Conservation (phyloP, 2,888 invertebrate species). For the Ochropleura leucogaster region DNA sequence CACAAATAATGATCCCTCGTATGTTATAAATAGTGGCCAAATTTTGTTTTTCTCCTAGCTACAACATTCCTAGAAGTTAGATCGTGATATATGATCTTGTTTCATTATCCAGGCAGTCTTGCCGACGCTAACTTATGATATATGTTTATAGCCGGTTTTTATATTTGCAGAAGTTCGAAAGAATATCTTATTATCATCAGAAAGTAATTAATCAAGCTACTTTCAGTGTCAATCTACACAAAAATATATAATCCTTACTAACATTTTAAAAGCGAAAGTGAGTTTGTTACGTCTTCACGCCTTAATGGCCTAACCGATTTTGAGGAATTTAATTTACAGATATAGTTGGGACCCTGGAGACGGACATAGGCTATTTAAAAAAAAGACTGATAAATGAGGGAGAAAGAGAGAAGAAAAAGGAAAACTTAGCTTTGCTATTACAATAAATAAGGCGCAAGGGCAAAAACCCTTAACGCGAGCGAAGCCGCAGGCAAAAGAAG, state of each 20-base stretch:
- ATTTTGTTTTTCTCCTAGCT: constrained; percentile 49
- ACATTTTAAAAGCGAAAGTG: too few species aligned
- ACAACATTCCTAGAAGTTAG: constrained; percentile 49
- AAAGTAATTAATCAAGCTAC: constrained; percentile 30
- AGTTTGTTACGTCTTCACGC: too few species aligned
- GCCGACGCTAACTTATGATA: constrained; percentile 44
- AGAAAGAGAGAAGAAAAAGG: too few species aligned
- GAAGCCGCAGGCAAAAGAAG: too few species aligned
- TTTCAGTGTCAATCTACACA: neutral
- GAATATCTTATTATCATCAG: constrained; percentile 20
- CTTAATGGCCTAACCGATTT: too few species aligned
- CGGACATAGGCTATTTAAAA: too few species aligned
- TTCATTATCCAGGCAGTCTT: constrained; percentile 55
- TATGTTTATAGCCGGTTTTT: constrained; percentile 39
- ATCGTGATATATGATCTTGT: constrained; percentile 55
- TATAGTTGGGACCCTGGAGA: too few species aligned
- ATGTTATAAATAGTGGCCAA: constrained; percentile 54
- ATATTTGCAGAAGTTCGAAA: constrained; percentile 40
- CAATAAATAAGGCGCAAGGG: too few species aligned
- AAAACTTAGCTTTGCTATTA: too few species aligned
- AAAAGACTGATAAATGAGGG: too few species aligned
- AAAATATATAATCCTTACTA: neutral
- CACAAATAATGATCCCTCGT: constrained; percentile 69
- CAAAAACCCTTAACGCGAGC: too few species aligned
- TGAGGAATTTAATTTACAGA: too few species aligned